A percentile compares a stretch with the other conserved stretches of the same genome.
Evolutionary conservation across 2,888 invertebrate species (phyloP).

Genomic region (Antheraea yamamai): DNA sequence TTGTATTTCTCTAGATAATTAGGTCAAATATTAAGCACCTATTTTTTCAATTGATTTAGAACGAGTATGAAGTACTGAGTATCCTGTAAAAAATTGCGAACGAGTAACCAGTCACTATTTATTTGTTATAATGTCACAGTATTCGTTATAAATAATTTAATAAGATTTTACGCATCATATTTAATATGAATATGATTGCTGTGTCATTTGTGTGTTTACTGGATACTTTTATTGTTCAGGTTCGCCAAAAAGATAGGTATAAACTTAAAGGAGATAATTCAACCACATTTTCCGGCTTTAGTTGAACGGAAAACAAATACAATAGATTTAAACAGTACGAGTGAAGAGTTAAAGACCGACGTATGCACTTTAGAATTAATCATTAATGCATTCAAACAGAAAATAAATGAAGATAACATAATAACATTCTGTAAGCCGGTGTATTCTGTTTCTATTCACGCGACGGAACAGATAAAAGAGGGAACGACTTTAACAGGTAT

Average conservation of each 20-base stretch:
- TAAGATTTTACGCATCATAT: too few relatives aligned
- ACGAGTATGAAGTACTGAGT: too few relatives aligned
- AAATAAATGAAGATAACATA: slow-evolving; percentile 86
- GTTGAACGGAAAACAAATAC: slow-evolving; percentile 52
- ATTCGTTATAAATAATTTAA: too few relatives aligned
- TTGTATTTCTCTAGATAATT: too few relatives aligned
- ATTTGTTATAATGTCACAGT: too few relatives aligned
- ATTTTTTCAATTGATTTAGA: too few relatives aligned
- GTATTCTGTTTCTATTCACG: slow-evolving; percentile 88
- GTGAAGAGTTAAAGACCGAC: slow-evolving; percentile 80
- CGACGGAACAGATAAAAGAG: slow-evolving; percentile 84
- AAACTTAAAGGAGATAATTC: slow-evolving; percentile 66
- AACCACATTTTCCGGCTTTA: slow-evolving; percentile 59
- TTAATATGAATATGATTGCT: too few relatives aligned
- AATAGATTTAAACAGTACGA: slow-evolving; percentile 48
- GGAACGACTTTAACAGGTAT: slow-evolving; percentile 85
- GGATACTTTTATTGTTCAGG: slow-evolving; percentile 43
- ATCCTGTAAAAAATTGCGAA: too few relatives aligned
- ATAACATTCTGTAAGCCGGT: slow-evolving; percentile 87
- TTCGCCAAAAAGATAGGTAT: slow-evolving; percentile 73
- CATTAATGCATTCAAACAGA: slow-evolving; percentile 87
- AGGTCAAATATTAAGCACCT: too few relatives aligned
- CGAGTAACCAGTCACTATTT: too few relatives aligned
- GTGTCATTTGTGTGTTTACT: too few relatives aligned
- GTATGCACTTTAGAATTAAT: slow-evolving; percentile 86